Evolutionary conservation across 2,113 vertebrate species (phyloP).

Genomic region (Gallinago media): DNA sequence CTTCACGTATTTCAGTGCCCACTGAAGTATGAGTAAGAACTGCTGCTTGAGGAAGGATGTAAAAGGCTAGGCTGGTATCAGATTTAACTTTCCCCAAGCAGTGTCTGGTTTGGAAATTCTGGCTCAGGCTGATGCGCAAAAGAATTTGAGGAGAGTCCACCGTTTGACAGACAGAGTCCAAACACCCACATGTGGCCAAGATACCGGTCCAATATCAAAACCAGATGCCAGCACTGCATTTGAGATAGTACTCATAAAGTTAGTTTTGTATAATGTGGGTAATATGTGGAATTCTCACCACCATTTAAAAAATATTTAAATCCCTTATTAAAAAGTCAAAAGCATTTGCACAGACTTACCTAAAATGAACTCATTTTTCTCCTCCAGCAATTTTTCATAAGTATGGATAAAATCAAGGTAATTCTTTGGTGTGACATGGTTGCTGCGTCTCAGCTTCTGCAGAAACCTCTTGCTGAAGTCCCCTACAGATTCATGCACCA

Average conservation of each 20-base stretch:
- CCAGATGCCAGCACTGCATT: neutral
- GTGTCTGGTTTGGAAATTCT: neutral
- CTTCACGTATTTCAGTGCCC: neutral
- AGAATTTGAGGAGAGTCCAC: neutral
- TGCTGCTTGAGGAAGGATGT: neutral
- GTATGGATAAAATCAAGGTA: slow-evolving; percentile 93
- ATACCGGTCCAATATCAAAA: neutral
- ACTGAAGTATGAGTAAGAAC: neutral
- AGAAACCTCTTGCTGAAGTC: slow-evolving; percentile 88
- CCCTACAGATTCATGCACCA: slow-evolving; percentile 88
- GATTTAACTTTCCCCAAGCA: neutral
- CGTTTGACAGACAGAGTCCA: neutral
- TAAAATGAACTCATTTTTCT: slow-evolving; percentile 88
- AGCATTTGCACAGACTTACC: slow-evolving; percentile 74
- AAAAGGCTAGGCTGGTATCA: neutral
- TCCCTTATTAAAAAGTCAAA: neutral
- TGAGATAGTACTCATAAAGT: neutral
- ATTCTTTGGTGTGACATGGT: slow-evolving; percentile 95
- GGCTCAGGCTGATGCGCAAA: neutral
- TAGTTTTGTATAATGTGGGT: neutral
- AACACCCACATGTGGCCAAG: neutral
- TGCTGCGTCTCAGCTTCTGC: slow-evolving; percentile 90
- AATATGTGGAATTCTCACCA: neutral
- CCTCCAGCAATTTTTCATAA: slow-evolving; percentile 86
- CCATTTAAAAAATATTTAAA: neutral